Conservation (phyloP, 2,113 vertebrate genomes). For the Peromyscus leucopus region DNA sequence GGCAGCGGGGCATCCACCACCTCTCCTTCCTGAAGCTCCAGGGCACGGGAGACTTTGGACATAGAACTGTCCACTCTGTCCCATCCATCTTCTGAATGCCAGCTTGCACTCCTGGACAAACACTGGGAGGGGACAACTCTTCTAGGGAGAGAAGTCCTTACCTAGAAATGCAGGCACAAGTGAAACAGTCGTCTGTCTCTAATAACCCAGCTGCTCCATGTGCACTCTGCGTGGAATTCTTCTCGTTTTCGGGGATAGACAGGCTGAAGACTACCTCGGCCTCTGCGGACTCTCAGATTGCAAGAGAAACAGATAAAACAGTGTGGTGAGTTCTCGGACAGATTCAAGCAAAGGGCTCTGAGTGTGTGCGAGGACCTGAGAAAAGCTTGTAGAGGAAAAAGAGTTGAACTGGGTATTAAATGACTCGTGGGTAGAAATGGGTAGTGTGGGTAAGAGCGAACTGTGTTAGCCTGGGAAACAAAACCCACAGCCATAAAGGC, state of each 20-base stretch:
- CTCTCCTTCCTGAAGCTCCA: not conserved
- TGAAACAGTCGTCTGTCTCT: not conserved
- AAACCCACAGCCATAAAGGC: not conserved
- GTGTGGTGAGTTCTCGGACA: not conserved
- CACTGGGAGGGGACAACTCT: not conserved
- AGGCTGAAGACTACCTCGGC: not conserved
- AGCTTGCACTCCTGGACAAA: not conserved
- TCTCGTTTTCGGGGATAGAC: not conserved
- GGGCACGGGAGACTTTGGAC: not conserved
- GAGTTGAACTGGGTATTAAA: slow-evolving; percentile 38
- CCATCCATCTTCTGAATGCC: not conserved
- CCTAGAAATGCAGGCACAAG: not conserved
- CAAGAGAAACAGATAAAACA: not conserved
- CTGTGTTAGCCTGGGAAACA: not conserved
- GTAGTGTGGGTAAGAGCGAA: not conserved
- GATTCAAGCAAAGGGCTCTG: not conserved
- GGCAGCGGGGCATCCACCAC: not conserved
- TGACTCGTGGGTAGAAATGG: not conserved
- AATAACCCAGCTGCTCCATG: slow-evolving; percentile 1
- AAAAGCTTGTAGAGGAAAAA: slow-evolving; percentile 25
- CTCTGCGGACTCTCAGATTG: not conserved
- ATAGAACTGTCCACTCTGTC: not conserved
- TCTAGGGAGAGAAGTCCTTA: not conserved
- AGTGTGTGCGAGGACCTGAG: not conserved
- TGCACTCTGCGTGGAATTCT: not conserved